These are phyloP conservation scores for Chironomus tepperi DNA, from an alignment of 1,140 invertebrate genomes.

Conservation along the genomic window DNA sequence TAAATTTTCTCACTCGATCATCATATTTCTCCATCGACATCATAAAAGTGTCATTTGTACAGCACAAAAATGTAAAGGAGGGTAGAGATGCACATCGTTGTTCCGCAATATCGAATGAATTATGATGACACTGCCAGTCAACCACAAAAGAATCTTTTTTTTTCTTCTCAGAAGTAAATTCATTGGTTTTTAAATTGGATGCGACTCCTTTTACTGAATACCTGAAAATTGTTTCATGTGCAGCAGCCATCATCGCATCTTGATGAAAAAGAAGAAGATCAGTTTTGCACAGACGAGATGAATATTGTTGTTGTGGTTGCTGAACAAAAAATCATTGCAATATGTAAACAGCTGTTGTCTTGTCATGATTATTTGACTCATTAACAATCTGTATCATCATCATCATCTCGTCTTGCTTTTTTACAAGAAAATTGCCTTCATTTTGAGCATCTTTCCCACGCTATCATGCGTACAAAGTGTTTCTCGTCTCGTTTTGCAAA, in stretches of 20 bases:
- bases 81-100: not conserved
- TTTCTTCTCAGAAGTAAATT: no score
- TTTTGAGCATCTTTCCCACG: not conserved
- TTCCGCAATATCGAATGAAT: constrained; percentile 10
- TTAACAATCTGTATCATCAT: not conserved
- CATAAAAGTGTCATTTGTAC: not conserved
- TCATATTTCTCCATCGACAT: not conserved
- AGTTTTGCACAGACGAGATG: no score
- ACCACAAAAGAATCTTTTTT: no score
- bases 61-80: not conserved
- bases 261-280: no score
- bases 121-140: not conserved
- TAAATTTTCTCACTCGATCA: not conserved
- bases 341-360: not conserved
- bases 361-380: constrained; percentile 11
- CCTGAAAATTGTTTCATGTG: no score
- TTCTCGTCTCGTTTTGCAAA: no score
- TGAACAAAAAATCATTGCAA: not conserved
- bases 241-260: no score
- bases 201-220: no score
- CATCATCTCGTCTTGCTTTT: not conserved
- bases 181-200: no score
- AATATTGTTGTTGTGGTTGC: no score
- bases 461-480: not conserved
- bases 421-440: no score